Percentiles rank a stretch among this genome's conserved stretches.
Conservation (phyloP, 1,140 invertebrate species). For the Eueides isabella region DNA sequence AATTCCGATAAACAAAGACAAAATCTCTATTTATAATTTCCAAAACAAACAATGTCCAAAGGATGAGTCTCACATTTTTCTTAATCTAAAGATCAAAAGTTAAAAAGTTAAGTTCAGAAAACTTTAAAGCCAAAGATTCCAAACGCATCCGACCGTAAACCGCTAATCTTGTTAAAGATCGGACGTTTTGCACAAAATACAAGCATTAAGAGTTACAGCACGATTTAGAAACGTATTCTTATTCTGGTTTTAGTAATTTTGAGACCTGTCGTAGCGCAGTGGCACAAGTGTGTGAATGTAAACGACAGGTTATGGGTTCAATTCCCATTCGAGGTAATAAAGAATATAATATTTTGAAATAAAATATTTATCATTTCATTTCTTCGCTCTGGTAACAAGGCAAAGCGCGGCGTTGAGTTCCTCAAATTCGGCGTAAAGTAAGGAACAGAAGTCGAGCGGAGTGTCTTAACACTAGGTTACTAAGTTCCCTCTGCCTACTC, state of each 20-base stretch:
- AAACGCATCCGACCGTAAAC: conserved; percentile 32
- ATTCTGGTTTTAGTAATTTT: not conserved
- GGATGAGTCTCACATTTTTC: conserved; percentile 22
- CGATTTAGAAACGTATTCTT: conserved; percentile 23
- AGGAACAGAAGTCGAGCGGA: no score
- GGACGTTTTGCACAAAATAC: conserved; percentile 11
- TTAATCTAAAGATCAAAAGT: conserved; percentile 7
- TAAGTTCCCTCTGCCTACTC: no score
- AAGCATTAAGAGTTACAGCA: conserved; percentile 17
- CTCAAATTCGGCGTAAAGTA: no score
- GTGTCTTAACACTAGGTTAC: no score
- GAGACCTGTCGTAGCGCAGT: no score
- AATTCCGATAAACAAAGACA: no score
- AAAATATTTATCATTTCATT: no score
- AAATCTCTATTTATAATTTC: not conserved
- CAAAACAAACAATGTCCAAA: not conserved
- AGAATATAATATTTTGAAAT: no score
- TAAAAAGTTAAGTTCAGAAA: conserved; percentile 25
- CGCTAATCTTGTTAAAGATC: conserved; percentile 28
- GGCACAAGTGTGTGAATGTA: not conserved
- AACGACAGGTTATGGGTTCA: no score
- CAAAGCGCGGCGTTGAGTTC: no score
- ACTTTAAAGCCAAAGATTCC: conserved; percentile 31
- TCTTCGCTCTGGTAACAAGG: no score
- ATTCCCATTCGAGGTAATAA: no score